phyloP scores from a whole-genome alignment of 2,888 invertebrate species.

The Phoronis australis region DNA sequence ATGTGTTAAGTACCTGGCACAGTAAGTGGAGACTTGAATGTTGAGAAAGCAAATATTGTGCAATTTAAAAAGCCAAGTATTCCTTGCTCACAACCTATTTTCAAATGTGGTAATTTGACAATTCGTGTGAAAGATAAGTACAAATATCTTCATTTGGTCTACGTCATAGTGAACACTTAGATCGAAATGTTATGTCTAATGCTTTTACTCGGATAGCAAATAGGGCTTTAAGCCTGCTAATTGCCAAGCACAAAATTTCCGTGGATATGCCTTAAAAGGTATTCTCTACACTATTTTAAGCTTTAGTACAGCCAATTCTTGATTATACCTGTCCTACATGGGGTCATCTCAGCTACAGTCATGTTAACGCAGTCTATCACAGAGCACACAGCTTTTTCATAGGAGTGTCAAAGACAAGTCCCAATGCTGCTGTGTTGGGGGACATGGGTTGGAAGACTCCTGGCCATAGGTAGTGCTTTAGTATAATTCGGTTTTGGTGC shows the following conservation, averaged over 20 bases:
- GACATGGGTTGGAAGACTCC: slow-evolving; percentile 8
- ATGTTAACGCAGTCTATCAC: too few relatives aligned
- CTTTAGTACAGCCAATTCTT: too few relatives aligned
- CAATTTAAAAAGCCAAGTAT: slow-evolving; percentile 12
- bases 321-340: too few relatives aligned
- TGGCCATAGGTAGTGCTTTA: too few relatives aligned
- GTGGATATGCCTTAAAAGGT: too few relatives aligned
- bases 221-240: slow-evolving; percentile 6
- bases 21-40: slow-evolving; percentile 13
- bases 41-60: slow-evolving; percentile 14
- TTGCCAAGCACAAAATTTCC: too few relatives aligned
- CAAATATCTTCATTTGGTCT: too few relatives aligned
- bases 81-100: slow-evolving; percentile 1
- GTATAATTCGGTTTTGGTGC: too few relatives aligned
- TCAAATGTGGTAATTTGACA: slow-evolving; percentile 9
- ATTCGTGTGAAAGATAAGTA: slow-evolving; percentile 9
- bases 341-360: too few relatives aligned
- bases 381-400: slow-evolving; percentile 4
- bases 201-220: slow-evolving; percentile 1
- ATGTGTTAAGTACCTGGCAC: slow-evolving; percentile 12
- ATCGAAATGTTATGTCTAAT: slow-evolving; percentile 6
- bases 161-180: slow-evolving; percentile 4
- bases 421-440: slow-evolving; percentile 4
- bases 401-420: slow-evolving; percentile 7
- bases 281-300: too few relatives aligned